These are phyloP conservation scores for Esox niger DNA, from an alignment of 2,113 vertebrate species.

Conservation along the genomic window DNA sequence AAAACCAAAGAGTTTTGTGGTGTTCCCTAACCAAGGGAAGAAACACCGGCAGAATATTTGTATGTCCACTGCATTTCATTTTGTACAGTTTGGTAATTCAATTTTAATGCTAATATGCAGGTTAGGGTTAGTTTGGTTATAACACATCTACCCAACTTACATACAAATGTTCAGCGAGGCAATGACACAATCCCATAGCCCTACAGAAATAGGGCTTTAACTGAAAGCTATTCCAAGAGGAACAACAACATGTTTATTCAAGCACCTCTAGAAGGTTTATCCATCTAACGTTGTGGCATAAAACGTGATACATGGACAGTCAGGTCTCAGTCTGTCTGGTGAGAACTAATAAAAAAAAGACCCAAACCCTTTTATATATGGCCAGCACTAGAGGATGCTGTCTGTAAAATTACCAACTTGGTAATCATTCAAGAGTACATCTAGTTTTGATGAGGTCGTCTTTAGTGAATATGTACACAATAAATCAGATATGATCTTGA, in stretches of 20 bases:
- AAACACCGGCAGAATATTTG: neutral
- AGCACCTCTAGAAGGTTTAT: conserved; percentile 3
- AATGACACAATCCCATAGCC: conserved; percentile 37
- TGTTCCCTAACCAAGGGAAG: neutral
- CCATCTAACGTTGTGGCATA: neutral
- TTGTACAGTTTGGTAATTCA: neutral
- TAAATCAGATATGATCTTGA: conserved; percentile 40
- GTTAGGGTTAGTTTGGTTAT: neutral
- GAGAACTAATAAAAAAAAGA: neutral
- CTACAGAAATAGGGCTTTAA: conserved; percentile 32
- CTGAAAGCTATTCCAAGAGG: conserved; percentile 43
- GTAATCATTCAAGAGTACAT: conserved; percentile 21
- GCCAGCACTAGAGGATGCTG: neutral
- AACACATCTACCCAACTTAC: neutral
- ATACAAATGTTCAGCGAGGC: no score
- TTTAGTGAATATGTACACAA: conserved; percentile 43
- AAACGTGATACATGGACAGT: neutral
- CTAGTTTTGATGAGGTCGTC: conserved; percentile 44
- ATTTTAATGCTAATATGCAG: neutral
- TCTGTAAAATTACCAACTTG: neutral
- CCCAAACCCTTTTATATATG: neutral
- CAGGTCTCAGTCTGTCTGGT: neutral
- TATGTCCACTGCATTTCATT: neutral
- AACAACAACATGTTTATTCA: conserved; percentile 37
- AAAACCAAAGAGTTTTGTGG: conserved; percentile 9